These are phyloP conservation scores for Linyphia triangularis DNA, from an alignment of 2,888 invertebrate species.

Conservation along the genomic window DNA sequence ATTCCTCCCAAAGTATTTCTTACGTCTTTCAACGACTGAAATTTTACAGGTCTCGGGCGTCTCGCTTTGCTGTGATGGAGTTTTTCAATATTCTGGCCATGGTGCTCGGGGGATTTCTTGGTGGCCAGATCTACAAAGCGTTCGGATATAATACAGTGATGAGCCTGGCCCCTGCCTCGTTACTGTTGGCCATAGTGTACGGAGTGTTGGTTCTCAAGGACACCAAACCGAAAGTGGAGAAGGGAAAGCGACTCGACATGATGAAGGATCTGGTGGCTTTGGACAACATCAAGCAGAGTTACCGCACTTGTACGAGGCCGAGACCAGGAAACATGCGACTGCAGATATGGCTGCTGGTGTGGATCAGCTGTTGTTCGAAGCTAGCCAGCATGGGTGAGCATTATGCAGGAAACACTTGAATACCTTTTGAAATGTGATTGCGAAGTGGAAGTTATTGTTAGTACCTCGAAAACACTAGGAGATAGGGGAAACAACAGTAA, in stretches of 20 bases:
- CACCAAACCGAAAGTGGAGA: neutral
- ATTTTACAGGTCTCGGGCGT: constrained; percentile 27
- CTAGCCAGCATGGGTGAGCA: constrained; percentile 57
- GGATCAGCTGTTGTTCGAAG: neutral
- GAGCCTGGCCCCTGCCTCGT: neutral
- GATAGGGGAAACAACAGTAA: no score
- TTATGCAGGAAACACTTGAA: no score
- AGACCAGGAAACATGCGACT: constrained; percentile 45
- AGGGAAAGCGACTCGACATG: neutral
- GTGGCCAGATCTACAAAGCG: constrained; percentile 15
- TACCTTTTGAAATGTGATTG: no score
- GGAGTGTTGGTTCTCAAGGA: constrained; percentile 44
- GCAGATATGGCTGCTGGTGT: constrained; percentile 47
- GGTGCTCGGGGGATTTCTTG: constrained; percentile 35
- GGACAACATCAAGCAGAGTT: constrained; percentile 63
- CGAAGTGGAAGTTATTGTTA: no score
- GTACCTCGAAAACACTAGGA: no score
- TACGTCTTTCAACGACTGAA: no score
- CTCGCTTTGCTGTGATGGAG: constrained; percentile 45
- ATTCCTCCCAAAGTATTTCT: no score
- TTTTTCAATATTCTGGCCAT: constrained; percentile 19
- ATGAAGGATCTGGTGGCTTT: constrained; percentile 27
- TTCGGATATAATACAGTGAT: constrained; percentile 29
- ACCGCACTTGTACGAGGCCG: constrained; percentile 30
- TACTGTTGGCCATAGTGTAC: neutral